Evolutionary conservation across 1,140 invertebrate species (phyloP), one percentile per base, ranked within the genome.

Genomic region (Drosophila lacteicornis): DNA sequence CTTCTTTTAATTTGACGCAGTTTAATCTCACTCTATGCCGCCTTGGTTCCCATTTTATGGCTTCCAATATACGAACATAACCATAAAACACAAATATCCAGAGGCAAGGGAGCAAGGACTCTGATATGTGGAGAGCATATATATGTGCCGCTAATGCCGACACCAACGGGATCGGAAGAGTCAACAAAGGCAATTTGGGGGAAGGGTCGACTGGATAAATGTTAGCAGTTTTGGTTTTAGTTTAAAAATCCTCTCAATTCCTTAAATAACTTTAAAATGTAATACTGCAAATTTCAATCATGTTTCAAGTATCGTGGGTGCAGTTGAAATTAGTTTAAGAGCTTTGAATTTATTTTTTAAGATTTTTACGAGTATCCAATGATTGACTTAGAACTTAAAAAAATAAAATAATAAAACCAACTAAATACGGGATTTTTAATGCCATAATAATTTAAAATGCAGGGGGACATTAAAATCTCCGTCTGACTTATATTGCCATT

Each of bases 1-100:
- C 27, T 45, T 36, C 47, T n/a, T 15, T 47, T 62, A 65, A 50
- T 83, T 75, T 83, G 68, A 67, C 61, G 61, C 55, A 36, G 17
- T 36, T 0, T 12, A 38, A 22, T 38, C 51, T 51, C 19, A 50
- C 53, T 33, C 66, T 36, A 63, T 36, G 25, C 47, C 25, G 55
- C 43, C 43, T 56, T 53, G 33, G 47, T 53, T 56, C 36, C 55
- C 42, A 15, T 47, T 77, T 77, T 76, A 77, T 77, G 75, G 62
- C 62, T 67, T 49, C 7, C 73, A 56, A 73, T 77, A 71, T 77
- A 62, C 63, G 66, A 40, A 25, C 50, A 83, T 71, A 85, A 68
- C 51, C 81, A 84, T 85, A 66, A 85, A 85, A 85, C 50, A 77
- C 82, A 80, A 77, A 77, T 55, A 66, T 45, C 30, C 22, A 57